Percentiles rank a stretch among this genome's conserved stretches.
phyloP scores from a whole-genome alignment of 2,113 vertebrate species.

The Phalacrocorax carbo region DNA sequence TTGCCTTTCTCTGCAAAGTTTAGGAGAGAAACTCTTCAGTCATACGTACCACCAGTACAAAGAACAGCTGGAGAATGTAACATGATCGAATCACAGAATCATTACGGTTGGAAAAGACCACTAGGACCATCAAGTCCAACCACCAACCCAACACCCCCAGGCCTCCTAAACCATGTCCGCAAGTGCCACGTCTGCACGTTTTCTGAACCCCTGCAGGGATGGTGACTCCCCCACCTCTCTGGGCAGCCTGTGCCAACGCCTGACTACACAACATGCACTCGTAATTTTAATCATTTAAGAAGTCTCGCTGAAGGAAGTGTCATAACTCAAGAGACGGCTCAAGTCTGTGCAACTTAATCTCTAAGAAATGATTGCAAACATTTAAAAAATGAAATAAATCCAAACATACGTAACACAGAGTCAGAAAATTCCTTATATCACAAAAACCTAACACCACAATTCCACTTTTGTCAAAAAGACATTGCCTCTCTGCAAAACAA shows the following conservation, averaged over 20 bases:
- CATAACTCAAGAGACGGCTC: not conserved
- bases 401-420: not conserved
- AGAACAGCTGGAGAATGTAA: not conserved
- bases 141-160: too few relatives aligned
- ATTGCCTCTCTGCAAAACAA: not conserved
- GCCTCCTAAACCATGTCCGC: too few relatives aligned
- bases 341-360: not conserved
- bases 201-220: too few relatives aligned
- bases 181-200: too few relatives aligned
- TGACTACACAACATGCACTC: accelerated
- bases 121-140: too few relatives aligned
- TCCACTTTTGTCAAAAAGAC: not conserved
- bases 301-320: not conserved
- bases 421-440: not conserved
- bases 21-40: not conserved
- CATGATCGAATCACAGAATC: too few relatives aligned
- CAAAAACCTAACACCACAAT: not conserved
- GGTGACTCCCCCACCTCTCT: too few relatives aligned
- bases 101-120: too few relatives aligned
- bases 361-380: not conserved
- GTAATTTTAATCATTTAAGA: not conserved
- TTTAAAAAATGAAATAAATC: not conserved
- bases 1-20: not conserved
- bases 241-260: too few relatives aligned
- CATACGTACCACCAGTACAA: not conserved